Evolutionary conservation across 2,888 invertebrate species (phyloP).

Genomic region (Eurytoma adleriae): DNA sequence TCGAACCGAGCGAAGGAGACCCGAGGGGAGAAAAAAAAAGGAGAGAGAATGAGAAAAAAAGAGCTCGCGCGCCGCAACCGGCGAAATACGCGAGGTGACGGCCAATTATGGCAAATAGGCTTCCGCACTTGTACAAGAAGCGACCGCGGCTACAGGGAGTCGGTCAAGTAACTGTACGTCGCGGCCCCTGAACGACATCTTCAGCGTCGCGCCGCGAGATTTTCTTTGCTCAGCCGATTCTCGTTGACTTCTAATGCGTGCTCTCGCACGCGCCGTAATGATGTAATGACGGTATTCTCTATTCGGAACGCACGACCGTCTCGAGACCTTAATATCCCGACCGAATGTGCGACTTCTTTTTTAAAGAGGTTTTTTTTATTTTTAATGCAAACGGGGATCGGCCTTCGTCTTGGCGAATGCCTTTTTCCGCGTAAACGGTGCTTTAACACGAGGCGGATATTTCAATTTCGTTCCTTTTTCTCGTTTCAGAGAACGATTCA

Average conservation of each 20-base stretch:
- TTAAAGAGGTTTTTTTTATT: not conserved
- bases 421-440: not conserved
- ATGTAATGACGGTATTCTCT: constrained; percentile 14
- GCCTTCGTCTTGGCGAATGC: not conserved
- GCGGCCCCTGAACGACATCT: constrained; percentile 73
- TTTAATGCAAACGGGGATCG: not conserved
- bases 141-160: constrained; percentile 63
- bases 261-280: constrained; percentile 25
- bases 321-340: constrained; percentile 4
- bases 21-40: not conserved
- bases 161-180: constrained; percentile 76
- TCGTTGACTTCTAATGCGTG: constrained; percentile 39
- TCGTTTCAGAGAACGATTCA: constrained; percentile 60
- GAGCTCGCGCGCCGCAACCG: not conserved
- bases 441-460: constrained; percentile 15
- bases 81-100: constrained; percentile 47
- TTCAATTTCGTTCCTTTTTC: constrained; percentile 9
- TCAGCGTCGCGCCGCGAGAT: constrained; percentile 57
- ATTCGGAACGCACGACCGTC: not conserved
- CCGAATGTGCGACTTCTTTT: not conserved
- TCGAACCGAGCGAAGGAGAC: not conserved
- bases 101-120: constrained; percentile 6
- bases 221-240: constrained; percentile 51
- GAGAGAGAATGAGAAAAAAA: not conserved
- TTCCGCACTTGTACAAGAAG: constrained; percentile 27